Percentiles rank a stretch among this genome's conserved stretches.
Conservation (phyloP, 2,797 vertebrate genomes). For the Anniella stebbinsi region DNA sequence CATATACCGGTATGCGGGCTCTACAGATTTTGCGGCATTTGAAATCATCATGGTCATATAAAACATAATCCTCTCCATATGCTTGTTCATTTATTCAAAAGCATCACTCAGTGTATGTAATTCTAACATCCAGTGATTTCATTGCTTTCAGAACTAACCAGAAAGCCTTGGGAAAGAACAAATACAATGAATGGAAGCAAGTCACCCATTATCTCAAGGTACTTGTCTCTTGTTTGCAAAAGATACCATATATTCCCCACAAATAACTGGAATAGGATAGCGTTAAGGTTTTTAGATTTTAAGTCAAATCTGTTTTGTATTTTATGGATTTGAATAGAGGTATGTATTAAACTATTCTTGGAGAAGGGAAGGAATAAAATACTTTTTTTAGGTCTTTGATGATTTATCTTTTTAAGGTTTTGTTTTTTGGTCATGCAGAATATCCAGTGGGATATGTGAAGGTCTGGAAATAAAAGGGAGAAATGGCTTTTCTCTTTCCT, state of each 20-base stretch:
- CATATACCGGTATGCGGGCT: too few species aligned
- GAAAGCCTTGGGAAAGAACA: conserved; percentile 97
- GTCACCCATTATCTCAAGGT: conserved; percentile 98
- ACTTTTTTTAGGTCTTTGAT: background rate
- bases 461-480: background rate
- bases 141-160: conserved; percentile 88
- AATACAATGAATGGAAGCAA: conserved; percentile 99
- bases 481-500: background rate
- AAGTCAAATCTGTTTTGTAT: background rate
- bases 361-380: background rate
- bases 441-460: background rate
- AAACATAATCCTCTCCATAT: background rate
- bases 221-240: conserved; percentile 55
- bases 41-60: background rate
- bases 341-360: background rate
- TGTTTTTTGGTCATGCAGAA: background rate
- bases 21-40: background rate
- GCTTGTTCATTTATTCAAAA: background rate
- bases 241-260: background rate
- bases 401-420: background rate
- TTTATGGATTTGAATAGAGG: background rate
- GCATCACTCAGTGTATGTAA: background rate
- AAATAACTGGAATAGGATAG: background rate
- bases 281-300: background rate
- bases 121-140: background rate